Base-by-base conservation (phyloP, 2,888 invertebrate species). In the Agrochola lychnidis region DNA sequence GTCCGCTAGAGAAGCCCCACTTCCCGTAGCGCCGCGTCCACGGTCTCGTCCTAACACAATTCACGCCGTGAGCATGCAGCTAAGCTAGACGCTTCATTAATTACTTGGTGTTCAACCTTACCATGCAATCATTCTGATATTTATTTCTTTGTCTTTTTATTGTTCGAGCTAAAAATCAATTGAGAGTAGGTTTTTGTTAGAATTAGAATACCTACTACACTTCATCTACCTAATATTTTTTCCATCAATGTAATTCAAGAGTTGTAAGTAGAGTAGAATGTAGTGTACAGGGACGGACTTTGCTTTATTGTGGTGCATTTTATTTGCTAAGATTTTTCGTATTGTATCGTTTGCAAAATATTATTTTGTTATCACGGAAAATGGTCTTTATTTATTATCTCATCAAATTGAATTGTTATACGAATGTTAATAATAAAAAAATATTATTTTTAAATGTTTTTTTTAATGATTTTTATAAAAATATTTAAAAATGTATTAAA, bases 1-100 rank as follows among this genome's bases (percentile, higher is more conserved):
- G 76, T 36, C 48, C 77, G 30, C 83, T 86, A 99, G 95, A 99
- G 98, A 94, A 99, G 98, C 95, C 99, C 99, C 97, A 99, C 98
- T 96, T 99, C 99, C 95, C 98, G 98, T 94, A 99, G 98, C 94
- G 99, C 98, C 94, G 98, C 98, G 97, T 99, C 99, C 97, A 99
- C 98, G 93, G 98, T 98, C 98, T 99, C 99, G 96, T 99, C 99
- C 99, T 96, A 95, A 89, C 86, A 91, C 89, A 91, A 91, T 86
- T 87, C 88, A 90, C 89, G 82, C 88, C 90, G 86, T 92, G 88
- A 92, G 87, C 90, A 92, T 89, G 88, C 88, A 89, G 83, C 87
- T 88, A 84, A 82, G 69, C 82, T 83, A 89, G 80, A 78, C 76
- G 73, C 76, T 75, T 78, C 62, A 63, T 57, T 70, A 53, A 36